Conservation (phyloP, 2,797 vertebrate species). For the Balearica regulorum region DNA sequence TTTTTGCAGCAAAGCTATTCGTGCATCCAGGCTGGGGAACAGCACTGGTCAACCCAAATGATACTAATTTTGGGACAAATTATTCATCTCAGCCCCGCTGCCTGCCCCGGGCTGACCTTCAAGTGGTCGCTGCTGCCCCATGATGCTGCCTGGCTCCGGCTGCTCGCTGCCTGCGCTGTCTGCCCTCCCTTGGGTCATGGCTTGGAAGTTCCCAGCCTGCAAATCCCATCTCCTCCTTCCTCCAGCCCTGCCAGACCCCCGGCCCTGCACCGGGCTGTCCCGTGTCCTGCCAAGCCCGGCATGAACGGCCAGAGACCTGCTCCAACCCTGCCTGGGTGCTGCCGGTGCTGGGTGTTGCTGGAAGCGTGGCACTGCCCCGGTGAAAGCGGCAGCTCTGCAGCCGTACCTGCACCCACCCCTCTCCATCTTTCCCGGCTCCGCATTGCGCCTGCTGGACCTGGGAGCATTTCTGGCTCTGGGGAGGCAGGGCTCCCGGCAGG, state of each 20-base stretch:
- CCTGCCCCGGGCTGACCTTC: background rate
- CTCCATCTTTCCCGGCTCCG: background rate
- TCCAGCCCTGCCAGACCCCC: background rate
- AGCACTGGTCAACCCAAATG: accelerated
- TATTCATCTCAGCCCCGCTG: background rate
- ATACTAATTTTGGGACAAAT: background rate
- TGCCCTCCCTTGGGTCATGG: background rate
- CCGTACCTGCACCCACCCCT: background rate
- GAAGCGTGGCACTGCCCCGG: background rate
- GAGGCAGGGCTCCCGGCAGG: background rate
- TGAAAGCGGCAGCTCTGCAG: background rate
- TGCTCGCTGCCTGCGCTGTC: background rate
- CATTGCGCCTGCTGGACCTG: background rate
- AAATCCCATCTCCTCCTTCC: background rate
- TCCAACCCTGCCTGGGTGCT: background rate
- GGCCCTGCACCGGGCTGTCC: accelerated
- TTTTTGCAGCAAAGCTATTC: background rate
- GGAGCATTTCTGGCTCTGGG: background rate
- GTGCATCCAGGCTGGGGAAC: background rate
- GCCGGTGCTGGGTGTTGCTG: background rate
- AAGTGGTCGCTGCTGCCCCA: accelerated
- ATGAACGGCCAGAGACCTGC: accelerated
- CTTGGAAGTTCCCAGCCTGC: background rate
- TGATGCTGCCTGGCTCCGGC: accelerated
- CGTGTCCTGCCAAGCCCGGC: accelerated